phyloP scores from a whole-genome alignment of 2,113 vertebrate species.

The Ailurus styani region DNA sequence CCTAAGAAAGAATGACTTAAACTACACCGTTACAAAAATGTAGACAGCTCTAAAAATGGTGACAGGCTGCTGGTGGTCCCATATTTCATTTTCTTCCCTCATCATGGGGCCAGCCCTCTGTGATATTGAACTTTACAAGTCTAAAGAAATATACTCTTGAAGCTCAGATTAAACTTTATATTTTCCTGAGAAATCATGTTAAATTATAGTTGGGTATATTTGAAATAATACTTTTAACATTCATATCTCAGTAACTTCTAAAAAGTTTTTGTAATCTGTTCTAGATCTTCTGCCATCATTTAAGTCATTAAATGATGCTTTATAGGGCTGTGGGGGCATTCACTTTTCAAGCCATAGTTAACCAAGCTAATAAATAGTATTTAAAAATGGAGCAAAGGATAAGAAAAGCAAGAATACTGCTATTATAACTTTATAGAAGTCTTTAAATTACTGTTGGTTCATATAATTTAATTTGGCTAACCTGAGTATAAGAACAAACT shows the following conservation, averaged over 20 bases:
- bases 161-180: background rate
- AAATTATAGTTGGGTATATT: background rate
- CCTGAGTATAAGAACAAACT: background rate
- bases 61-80: background rate
- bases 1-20: background rate
- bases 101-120: background rate
- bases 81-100: background rate
- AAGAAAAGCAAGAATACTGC: background rate
- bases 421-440: background rate
- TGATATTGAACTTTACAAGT: background rate
- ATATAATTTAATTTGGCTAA: constrained; percentile 34
- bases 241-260: background rate
- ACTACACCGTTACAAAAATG: background rate
- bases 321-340: background rate
- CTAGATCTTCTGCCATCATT: background rate
- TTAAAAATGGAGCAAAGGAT: background rate
- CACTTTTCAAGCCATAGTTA: constrained; percentile 20
- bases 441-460: background rate
- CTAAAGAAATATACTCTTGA: background rate
- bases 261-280: background rate
- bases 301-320: background rate
- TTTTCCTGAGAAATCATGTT: constrained; percentile 22
- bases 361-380: constrained; percentile 12
- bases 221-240: constrained; percentile 28
- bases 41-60: background rate